Evolutionary conservation across 2,113 vertebrate species (phyloP), one percentile per base, ranked within the genome.

Genomic region (Daphoenositta chrysoptera): DNA sequence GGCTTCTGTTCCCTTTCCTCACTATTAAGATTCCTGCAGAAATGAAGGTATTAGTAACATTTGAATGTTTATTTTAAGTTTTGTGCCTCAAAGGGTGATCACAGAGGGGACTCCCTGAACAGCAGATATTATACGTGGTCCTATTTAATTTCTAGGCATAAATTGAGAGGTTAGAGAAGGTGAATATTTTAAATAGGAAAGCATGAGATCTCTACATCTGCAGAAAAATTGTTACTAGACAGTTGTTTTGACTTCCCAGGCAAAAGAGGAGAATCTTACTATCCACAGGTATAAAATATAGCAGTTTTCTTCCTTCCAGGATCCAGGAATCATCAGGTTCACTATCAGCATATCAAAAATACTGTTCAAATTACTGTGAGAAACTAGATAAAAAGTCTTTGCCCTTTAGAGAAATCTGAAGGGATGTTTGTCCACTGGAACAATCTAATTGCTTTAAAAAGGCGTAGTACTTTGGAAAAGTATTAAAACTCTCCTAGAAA

Each of bases 51-150:
- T 68, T 37, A 54, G 33, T 57, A 75, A 33, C 1, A 13, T 78
- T 75, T 51, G 2, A 6, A 47, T 44, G 27, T 53, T 63, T 56
- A 64, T 83, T 80, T 86, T 63, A 75, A 57, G 15, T n/a, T 31
- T 73, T 51, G 33, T 50, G 11, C 19, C 13, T n/a, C n/a, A n/a
- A n/a, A n/a, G n/a, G n/a, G n/a, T n/a, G n/a, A n/a, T n/a, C n/a
- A n/a, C n/a, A n/a, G n/a, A n/a, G 3, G 3, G 0, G 5, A 23
- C 6, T 69, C 15, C 10, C 8, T 65, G 11, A 15, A 61, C 12
- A 63, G 6, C 8, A 40, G 27, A 11, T 14, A 50, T 22, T 47
- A 53, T 20, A 53, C 7, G 30, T 15, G 18, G 2, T 70, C 4
- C 13, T 33, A 16, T 14, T 20, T 53, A 77, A 70, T 51, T 57